A percentile compares a stretch with the other conserved stretches of the same genome.
Conservation (phyloP, 1,140 invertebrate species). For the Ips nitidus region DNA sequence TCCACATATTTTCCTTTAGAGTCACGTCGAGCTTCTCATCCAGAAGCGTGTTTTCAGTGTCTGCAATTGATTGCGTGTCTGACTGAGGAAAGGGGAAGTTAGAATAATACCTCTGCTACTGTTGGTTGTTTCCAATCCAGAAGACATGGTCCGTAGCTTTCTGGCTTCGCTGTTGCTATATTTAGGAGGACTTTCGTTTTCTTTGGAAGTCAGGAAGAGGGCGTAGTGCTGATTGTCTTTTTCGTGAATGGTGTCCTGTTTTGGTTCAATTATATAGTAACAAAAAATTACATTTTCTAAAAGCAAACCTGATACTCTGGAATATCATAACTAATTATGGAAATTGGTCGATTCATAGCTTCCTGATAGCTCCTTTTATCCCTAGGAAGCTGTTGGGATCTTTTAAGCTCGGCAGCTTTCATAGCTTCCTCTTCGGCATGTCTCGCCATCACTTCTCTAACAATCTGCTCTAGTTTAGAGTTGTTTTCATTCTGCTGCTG, state of each 20-base stretch:
- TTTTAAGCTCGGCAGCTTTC: constrained; percentile 48
- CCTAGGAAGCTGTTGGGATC: constrained; percentile 61
- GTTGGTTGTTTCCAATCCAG: constrained; percentile 65
- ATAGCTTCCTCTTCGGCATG: constrained; percentile 64
- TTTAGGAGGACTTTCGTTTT: constrained; percentile 44
- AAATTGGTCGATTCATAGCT: constrained; percentile 70
- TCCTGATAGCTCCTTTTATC: constrained; percentile 74
- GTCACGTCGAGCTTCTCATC: constrained; percentile 60
- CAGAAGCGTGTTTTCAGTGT: constrained; percentile 47
- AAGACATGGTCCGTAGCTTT: constrained; percentile 62
- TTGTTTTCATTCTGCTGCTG: constrained; percentile 71
- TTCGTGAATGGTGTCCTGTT: constrained; percentile 21
- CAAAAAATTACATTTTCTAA: neutral
- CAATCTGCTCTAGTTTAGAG: constrained; percentile 73
- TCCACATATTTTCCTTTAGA: constrained; percentile 80
- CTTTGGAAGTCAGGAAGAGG: constrained; percentile 55
- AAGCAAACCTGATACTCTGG: constrained; percentile 56
- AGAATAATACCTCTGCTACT: constrained; percentile 61
- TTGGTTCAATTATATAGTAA: neutral
- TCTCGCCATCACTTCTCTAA: constrained; percentile 72
- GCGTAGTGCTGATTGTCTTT: constrained; percentile 46
- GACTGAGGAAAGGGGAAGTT: neutral
- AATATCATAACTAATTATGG: constrained; percentile 61
- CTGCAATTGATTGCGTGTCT: constrained; percentile 38
- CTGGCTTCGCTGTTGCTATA: constrained; percentile 49